Conservation (phyloP, 2,888 invertebrate species). For the Nephrotoma guestfalica region DNA sequence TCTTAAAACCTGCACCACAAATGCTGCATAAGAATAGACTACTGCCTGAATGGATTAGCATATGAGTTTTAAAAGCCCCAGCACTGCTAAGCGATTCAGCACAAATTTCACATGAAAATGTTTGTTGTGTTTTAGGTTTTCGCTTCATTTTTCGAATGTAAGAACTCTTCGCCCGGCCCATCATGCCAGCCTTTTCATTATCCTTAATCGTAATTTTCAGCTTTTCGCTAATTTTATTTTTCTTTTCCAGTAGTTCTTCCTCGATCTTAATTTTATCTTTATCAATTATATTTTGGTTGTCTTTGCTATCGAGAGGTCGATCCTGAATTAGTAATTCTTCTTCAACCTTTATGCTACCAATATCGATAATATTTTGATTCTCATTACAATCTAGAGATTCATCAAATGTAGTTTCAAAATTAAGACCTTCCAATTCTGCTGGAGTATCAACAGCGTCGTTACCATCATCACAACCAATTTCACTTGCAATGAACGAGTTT, state of each 20-base stretch:
- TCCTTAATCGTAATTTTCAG: background rate
- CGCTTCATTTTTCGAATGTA: background rate
- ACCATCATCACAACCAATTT: background rate
- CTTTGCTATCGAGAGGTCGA: too few relatives aligned
- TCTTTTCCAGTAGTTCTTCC: background rate
- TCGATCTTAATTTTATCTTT: background rate
- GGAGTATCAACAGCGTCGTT: background rate
- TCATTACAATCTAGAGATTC: too few relatives aligned
- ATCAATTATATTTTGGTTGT: background rate
- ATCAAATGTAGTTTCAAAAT: background rate
- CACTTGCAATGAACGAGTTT: background rate
- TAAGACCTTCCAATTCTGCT: background rate
- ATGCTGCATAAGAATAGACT: conserved; percentile 25
- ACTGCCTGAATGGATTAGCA: conserved; percentile 27
- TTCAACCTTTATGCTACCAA: too few relatives aligned
- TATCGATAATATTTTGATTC: too few relatives aligned
- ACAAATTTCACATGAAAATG: conserved; percentile 21
- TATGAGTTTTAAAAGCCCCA: conserved; percentile 28
- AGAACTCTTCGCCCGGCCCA: background rate
- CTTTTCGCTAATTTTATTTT: background rate
- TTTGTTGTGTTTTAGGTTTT: conserved; percentile 11
- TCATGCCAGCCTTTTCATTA: background rate
- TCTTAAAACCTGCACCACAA: conserved; percentile 29
- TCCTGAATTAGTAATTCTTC: background rate
- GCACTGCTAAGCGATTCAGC: conserved; percentile 25